phyloP scores from a whole-genome alignment of 2,113 vertebrate species.

The Psettodes erumei region DNA sequence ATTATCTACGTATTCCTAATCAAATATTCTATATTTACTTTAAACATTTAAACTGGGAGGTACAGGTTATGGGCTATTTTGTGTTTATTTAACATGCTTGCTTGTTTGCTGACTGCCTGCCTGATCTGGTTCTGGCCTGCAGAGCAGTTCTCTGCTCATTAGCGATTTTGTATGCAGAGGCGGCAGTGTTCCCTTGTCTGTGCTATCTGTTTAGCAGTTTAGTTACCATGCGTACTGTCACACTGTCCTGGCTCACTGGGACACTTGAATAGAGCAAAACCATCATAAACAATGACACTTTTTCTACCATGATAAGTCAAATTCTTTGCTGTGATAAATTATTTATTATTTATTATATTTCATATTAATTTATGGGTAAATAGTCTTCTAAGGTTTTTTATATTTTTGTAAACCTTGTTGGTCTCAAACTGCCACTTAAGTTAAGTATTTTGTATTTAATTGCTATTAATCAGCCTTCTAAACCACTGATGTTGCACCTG shows the following conservation, averaged over 20 bases:
- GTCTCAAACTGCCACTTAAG: background rate
- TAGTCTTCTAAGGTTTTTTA: no score
- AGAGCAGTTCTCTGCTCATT: slow-evolving; percentile 2
- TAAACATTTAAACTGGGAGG: background rate
- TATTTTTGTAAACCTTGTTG: no score
- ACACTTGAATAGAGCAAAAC: background rate
- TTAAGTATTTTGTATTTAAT: background rate
- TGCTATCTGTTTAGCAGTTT: no score
- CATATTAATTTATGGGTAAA: no score
- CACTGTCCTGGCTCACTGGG: background rate
- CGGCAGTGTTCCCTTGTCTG: background rate
- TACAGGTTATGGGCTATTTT: background rate
- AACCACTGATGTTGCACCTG: background rate
- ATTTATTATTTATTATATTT: no score
- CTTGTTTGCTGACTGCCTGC: accelerated
- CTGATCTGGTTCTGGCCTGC: background rate
- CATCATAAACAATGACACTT: background rate
- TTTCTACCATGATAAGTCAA: background rate
- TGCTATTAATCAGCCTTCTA: background rate
- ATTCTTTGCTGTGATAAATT: background rate
- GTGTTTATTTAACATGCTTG: background rate
- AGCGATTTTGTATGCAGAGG: slow-evolving; percentile 2
- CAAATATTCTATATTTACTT: background rate
- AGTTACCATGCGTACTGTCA: no score
- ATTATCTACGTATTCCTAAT: background rate